A percentile compares a stretch with the other conserved stretches of the same genome.
Conservation (phyloP, 2,113 vertebrate genomes). For the Etia nguti region DNA sequence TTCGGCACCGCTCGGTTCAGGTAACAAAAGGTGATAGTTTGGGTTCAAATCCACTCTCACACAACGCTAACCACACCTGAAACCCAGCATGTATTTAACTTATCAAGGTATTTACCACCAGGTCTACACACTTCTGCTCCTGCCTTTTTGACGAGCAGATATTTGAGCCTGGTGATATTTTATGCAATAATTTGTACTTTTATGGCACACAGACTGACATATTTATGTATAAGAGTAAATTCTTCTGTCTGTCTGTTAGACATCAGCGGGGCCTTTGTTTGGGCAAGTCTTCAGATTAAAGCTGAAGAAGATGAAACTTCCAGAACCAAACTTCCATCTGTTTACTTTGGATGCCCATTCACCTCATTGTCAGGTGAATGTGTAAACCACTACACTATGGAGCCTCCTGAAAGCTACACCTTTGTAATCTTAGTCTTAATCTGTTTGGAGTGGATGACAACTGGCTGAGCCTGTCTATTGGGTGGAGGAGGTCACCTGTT, state of each 20-base stretch:
- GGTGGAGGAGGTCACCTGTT: not conserved
- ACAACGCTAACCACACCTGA: fast-evolving
- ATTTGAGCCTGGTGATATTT: not conserved
- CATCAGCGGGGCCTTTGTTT: not conserved
- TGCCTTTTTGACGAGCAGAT: not conserved
- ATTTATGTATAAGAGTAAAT: not conserved
- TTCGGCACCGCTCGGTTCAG: not conserved
- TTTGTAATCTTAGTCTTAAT: not conserved
- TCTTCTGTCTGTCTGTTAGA: not conserved
- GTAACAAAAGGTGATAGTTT: not conserved
- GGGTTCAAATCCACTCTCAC: not conserved
- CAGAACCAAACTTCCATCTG: not conserved
- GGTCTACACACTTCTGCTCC: not conserved
- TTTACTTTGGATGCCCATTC: not conserved
- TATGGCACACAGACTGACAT: not conserved
- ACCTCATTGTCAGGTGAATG: not conserved
- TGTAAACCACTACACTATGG: fast-evolving
- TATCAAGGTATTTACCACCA: not conserved
- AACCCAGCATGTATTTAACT: not conserved
- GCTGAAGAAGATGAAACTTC: not conserved
- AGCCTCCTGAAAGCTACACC: not conserved
- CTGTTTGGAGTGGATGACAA: not conserved
- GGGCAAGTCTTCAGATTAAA: not conserved
- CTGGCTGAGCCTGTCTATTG: not conserved
- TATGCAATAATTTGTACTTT: not conserved